Base-by-base conservation (phyloP, 2,888 invertebrate genomes). In the Abrostola triplasia region DNA sequence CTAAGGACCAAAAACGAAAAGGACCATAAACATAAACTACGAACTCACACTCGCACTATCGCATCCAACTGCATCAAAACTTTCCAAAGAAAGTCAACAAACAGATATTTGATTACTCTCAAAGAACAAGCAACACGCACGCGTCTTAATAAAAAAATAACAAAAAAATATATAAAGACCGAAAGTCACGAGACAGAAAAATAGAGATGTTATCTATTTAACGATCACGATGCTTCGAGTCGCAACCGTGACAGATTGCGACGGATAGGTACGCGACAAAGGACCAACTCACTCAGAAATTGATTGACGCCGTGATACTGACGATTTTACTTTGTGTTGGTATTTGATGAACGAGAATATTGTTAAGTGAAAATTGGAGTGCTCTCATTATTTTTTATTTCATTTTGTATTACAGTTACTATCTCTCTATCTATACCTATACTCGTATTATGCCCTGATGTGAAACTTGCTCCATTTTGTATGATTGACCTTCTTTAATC, bases 121-220 rank as follows among this genome's bases (percentile, higher is more conserved):
- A 74, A 78, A 75, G 58, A 38, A 44, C 73, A 65, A 74, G 62
- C 54, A 54, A 62, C 67, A 76, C 76, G 78, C 73, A 76, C 79
- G 69, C 61, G 64, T 59, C 65, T 51, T 69, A 75, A 80, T 67
- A 71, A 64, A 63, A 59, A 53, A 64, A 62, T 59, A 47, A n/a
- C n/a, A 61, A 60, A 56, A 54, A 62, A 61, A 72, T 58, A 64
- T 61, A 51, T 66, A 60, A 76, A 70, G 65, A 59, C 68, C 54
- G 44, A 54, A n/a, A 76, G 74, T 76, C 75, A 79, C 76, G 82
- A 80, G 73, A 79, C 66, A 73, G 71, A 71, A 76, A 69, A 79
- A 78, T 80, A 70, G 76, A 86, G 87, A 88, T 87, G 84, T 82
- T 84, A 88, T 88, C 86, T 61, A 50, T 65, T 47, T 48, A 70